A percentile compares a stretch with the other conserved stretches of the same genome.
phyloP scores from a whole-genome alignment of 1,140 invertebrate genomes.

The Trachymyrmex septentrionalis region DNA sequence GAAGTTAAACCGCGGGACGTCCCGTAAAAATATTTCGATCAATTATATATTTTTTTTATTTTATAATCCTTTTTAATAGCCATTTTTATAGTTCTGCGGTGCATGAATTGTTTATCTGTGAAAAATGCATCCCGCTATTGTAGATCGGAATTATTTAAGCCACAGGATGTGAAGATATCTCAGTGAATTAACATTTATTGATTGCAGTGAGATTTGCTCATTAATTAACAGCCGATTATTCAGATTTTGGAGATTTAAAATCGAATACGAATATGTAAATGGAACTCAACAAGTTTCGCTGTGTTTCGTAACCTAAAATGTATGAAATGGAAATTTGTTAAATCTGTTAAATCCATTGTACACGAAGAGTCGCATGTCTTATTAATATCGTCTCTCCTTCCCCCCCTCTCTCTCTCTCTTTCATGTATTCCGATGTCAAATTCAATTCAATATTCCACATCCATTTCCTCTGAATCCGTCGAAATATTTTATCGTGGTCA shows the following conservation, averaged over 20 bases:
- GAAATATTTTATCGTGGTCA: slow-evolving; percentile 33
- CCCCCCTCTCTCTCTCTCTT: not conserved
- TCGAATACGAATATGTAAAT: not conserved
- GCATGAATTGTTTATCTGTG: not conserved
- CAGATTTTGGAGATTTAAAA: not conserved
- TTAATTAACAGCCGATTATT: not conserved
- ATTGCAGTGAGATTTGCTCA: not conserved
- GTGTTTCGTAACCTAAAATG: not conserved
- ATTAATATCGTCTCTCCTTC: not conserved
- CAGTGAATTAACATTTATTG: not conserved
- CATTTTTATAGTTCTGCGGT: not conserved
- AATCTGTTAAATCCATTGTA: slow-evolving; percentile 1
- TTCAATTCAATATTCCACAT: slow-evolving; percentile 19
- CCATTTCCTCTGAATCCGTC: not conserved
- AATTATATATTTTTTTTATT: not conserved
- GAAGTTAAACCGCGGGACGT: not conserved
- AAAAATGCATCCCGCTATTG: not conserved
- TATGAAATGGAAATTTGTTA: not conserved
- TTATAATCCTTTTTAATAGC: not conserved
- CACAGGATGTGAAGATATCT: not conserved
- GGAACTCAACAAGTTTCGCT: not conserved
- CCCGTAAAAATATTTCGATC: not conserved
- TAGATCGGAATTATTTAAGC: not conserved
- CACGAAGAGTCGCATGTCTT: not conserved
- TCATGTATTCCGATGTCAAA: too few relatives aligned